A percentile compares a stretch with the other conserved stretches of the same genome.
Evolutionary conservation across 2,113 vertebrate genomes (phyloP).

Genomic region (Tricholaema leucomelas): DNA sequence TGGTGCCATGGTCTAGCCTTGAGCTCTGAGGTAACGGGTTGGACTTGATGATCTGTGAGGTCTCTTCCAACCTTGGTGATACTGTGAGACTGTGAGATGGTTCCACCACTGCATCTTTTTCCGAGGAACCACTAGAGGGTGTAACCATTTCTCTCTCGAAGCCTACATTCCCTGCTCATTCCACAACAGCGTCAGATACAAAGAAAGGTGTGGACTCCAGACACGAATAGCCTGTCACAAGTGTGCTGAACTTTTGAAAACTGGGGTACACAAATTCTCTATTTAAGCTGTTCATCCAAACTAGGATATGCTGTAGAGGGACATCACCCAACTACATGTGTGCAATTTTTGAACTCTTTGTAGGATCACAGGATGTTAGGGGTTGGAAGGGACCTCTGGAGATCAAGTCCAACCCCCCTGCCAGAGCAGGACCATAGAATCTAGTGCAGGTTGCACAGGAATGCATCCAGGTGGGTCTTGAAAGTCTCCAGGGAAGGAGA

Average conservation of each 20-base stretch:
- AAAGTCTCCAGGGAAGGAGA: too few relatives aligned
- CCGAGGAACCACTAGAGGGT: not conserved
- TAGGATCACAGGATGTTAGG: too few relatives aligned
- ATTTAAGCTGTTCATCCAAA: not conserved
- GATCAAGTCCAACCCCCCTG: too few relatives aligned
- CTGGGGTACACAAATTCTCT: not conserved
- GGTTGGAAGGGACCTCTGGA: too few relatives aligned
- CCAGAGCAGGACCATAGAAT: too few relatives aligned
- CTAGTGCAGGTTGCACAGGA: too few relatives aligned
- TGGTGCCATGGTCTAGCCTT: too few relatives aligned
- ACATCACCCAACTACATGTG: not conserved
- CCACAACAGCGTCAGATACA: fast-evolving
- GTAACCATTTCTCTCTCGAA: not conserved
- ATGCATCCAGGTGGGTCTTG: too few relatives aligned
- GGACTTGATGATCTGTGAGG: too few relatives aligned
- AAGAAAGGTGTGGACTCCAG: not conserved
- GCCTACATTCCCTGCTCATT: fast-evolving
- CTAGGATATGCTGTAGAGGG: not conserved
- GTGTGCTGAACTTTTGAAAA: not conserved
- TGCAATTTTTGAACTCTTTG: not conserved
- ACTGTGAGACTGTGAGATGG: too few relatives aligned
- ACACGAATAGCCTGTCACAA: not conserved
- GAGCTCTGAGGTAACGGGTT: too few relatives aligned
- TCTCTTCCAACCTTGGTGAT: too few relatives aligned
- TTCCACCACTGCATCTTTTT: not conserved